Conservation (phyloP, 2,113 vertebrate species). For the Hepsetus odoe region DNA sequence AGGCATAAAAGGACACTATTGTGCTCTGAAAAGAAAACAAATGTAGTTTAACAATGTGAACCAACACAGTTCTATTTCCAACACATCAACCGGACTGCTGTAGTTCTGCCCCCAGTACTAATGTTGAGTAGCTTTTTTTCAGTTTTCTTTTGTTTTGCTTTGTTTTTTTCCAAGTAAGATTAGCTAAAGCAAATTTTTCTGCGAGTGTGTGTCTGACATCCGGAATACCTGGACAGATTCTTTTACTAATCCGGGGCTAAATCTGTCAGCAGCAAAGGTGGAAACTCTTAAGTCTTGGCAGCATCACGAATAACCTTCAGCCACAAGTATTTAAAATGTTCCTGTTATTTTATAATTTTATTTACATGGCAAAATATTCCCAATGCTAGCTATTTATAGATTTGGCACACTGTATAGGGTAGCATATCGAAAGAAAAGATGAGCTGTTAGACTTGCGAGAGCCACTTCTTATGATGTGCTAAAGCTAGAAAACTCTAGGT, state of each 20-base stretch:
- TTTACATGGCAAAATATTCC: not conserved
- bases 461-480: not conserved
- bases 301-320: constrained; percentile 2
- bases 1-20: no score
- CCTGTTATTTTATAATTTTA: not conserved
- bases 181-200: constrained; percentile 5
- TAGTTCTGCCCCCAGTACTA: no score
- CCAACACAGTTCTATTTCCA: no score
- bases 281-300: constrained; percentile 44
- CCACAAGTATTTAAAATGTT: constrained; percentile 20
- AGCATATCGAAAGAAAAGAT: not conserved
- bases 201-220: not conserved
- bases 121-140: no score
- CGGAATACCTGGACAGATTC: constrained; percentile 27
- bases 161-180: not conserved
- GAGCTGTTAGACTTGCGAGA: not conserved
- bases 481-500: not conserved
- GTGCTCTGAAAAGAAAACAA: no score
- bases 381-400: not conserved
- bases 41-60: no score
- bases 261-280: constrained; percentile 15
- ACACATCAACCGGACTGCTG: no score
- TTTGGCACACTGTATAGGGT: constrained; percentile 9
- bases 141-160: not conserved
- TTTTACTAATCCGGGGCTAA: constrained; percentile 29